These are phyloP conservation scores for Cebidichthys violaceus DNA, from an alignment of 2,113 vertebrate species.

Conservation along the genomic window DNA sequence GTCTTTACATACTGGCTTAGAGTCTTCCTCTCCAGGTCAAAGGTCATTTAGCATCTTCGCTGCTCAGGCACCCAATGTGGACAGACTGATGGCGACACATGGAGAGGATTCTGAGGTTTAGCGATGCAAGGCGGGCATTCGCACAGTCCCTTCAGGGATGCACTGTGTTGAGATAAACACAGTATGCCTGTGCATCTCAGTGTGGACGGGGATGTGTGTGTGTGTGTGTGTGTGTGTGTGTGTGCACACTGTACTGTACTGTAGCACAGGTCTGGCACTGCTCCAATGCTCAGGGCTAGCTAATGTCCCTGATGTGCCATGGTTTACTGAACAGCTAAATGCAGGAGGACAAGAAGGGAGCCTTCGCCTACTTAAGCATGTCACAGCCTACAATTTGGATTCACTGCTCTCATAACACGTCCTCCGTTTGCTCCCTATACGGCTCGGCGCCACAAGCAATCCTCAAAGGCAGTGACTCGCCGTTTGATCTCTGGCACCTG, in stretches of 20 bases:
- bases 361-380: constrained; percentile 45
- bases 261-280: constrained; percentile 39
- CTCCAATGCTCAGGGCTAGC: constrained; percentile 54
- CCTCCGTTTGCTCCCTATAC: constrained; percentile 24
- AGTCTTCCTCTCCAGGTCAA: constrained; percentile 25
- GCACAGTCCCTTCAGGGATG: constrained; percentile 11
- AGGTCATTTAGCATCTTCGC: constrained; percentile 14
- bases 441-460: constrained; percentile 22
- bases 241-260: background rate
- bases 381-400: constrained; percentile 41
- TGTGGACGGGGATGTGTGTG: constrained; percentile 6
- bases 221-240: constrained; percentile 4
- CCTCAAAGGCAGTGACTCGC: background rate
- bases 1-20: constrained; percentile 5
- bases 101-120: constrained; percentile 21
- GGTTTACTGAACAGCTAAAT: constrained; percentile 69
- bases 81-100: constrained; percentile 48
- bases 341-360: constrained; percentile 50
- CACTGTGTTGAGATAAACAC: constrained; percentile 32
- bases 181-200: background rate
- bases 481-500: constrained; percentile 44
- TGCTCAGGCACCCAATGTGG: background rate
- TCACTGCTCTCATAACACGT: constrained; percentile 36
- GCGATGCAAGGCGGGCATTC: constrained; percentile 19
- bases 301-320: constrained; percentile 63